Evolutionary conservation across 2,888 invertebrate genomes (phyloP), one percentile per base, ranked within the genome.

Genomic region (Athrips mouffetella): DNA sequence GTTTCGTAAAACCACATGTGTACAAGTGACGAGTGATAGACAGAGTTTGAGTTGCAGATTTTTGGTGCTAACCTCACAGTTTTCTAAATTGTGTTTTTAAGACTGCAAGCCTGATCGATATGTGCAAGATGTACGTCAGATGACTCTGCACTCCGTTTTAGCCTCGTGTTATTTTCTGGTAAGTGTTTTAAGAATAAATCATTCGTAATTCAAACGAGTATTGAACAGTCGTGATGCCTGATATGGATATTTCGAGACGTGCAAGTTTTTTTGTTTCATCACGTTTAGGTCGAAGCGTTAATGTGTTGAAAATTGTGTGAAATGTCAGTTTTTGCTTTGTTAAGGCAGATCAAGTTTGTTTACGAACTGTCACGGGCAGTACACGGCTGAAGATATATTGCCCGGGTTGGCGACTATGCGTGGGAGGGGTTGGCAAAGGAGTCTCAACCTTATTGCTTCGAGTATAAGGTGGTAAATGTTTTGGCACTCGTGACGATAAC

Each of bases 301-400:
- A 46, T 47, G 56, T 58, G 53, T 51, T 64, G 68, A 20, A 33
- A 41, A 44, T 18, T 16, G 41, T 27, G 42, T 21, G 16, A 42
- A 45, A 69, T 70, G 67, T 65, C 69, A 69, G 60, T 69, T 61
- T 37, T 56, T 59, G 68, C 77, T 76, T 83, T 86, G 85, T 88
- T 87, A 86, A 84, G 87, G 87, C 86, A 88, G 86, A 80, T 84
- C 76, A 85, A 84, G 89, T 89, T 89, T 89, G 89, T 89, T 89
- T 89, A 89, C 89, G 86, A 89, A 89, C 88, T 89, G 89, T 89
- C 89, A 89, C 85, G 86, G 86, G 73, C 88, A 88, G 87, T 87
- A 86, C 82, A 85, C 87, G 82, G 87, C 87, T 86, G 83, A 87
- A 89, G 89, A 89, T 89, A 89, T 87, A 89, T 89, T 89, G 88